Evolutionary conservation across 2,888 invertebrate genomes (phyloP).

Genomic region (Ennomos fuscantarius): DNA sequence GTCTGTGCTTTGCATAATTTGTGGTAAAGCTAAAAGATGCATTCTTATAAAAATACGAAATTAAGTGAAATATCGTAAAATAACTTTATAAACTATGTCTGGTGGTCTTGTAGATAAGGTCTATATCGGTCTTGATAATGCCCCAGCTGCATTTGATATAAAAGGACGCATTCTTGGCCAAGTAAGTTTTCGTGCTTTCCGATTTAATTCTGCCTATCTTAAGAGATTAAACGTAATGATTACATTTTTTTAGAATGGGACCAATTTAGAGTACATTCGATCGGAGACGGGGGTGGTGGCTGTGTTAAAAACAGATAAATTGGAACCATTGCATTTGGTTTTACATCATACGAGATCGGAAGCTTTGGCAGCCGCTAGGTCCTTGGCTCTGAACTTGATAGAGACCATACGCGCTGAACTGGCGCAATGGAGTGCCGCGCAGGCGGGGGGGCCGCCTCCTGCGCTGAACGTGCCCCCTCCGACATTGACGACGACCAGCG

Average conservation of each 20-base stretch:
- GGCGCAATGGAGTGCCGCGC: slow-evolving; percentile 78
- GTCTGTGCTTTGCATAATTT: too few relatives aligned
- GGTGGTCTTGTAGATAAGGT: slow-evolving; percentile 88
- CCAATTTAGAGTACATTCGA: slow-evolving; percentile 91
- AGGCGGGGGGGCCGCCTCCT: slow-evolving; percentile 74
- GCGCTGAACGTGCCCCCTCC: slow-evolving; percentile 76
- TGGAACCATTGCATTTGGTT: slow-evolving; percentile 90
- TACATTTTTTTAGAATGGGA: slow-evolving; percentile 81
- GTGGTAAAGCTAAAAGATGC: slow-evolving; percentile 59
- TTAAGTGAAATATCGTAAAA: slow-evolving; percentile 45
- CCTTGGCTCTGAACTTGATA: slow-evolving; percentile 90
- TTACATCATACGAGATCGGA: slow-evolving; percentile 90
- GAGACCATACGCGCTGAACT: slow-evolving; percentile 89
- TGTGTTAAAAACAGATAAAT: slow-evolving; percentile 88
- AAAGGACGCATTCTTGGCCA: slow-evolving; percentile 90
- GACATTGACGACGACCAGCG: slow-evolving; percentile 64
- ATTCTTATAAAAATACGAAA: slow-evolving; percentile 50
- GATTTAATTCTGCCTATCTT: slow-evolving; percentile 21
- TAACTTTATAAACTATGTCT: slow-evolving; percentile 65
- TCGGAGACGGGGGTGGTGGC: slow-evolving; percentile 92
- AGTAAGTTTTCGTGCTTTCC: slow-evolving; percentile 57
- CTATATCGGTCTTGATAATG: slow-evolving; percentile 91
- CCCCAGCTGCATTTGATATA: slow-evolving; percentile 90
- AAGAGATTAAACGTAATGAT: slow-evolving; percentile 15
- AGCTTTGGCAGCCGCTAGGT: slow-evolving; percentile 88